These are phyloP conservation scores for Gymnobelideus leadbeateri DNA, from an alignment of 2,113 vertebrate species.

Conservation along the genomic window DNA sequence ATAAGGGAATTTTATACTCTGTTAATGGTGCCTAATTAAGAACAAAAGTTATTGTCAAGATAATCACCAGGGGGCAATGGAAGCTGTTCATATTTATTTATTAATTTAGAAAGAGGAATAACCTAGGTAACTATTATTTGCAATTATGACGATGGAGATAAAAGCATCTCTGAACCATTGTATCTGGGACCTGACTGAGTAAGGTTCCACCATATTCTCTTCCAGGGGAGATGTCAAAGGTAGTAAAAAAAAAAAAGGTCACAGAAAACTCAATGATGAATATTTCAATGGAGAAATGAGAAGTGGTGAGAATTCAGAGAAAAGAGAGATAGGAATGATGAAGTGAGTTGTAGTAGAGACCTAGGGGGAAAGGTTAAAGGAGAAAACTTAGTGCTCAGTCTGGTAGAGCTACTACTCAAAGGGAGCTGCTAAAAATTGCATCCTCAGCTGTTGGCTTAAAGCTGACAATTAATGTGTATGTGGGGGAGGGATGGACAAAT, in stretches of 20 bases:
- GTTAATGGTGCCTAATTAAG: slow-evolving; percentile 68
- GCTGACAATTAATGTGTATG: not conserved
- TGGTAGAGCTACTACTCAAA: not conserved
- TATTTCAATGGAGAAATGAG: slow-evolving; percentile 27
- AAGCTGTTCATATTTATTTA: slow-evolving; percentile 54
- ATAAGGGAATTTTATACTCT: slow-evolving; percentile 54
- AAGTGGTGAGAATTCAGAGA: not conserved
- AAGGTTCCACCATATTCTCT: not conserved
- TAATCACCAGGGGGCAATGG: slow-evolving; percentile 57
- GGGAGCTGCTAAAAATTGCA: not conserved
- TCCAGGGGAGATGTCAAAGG: slow-evolving; percentile 48
- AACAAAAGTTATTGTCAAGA: slow-evolving; percentile 52
- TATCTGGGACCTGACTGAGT: slow-evolving; percentile 42
- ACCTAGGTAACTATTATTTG: slow-evolving; percentile 26
- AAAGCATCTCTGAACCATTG: slow-evolving; percentile 27
- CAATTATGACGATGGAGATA: slow-evolving; percentile 47
- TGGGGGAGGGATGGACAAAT: not conserved
- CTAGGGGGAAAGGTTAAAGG: not conserved
- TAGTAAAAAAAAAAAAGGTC: slow-evolving; percentile 16
- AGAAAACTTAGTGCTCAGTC: not conserved
- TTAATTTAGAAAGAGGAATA: slow-evolving; percentile 52
- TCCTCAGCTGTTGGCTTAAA: not conserved
- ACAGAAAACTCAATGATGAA: slow-evolving; percentile 30
- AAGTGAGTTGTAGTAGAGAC: not conserved
- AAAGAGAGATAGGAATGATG: not conserved